Evolutionary conservation across 1,140 invertebrate genomes (phyloP).

Genomic region (Drosophila sp.): DNA sequence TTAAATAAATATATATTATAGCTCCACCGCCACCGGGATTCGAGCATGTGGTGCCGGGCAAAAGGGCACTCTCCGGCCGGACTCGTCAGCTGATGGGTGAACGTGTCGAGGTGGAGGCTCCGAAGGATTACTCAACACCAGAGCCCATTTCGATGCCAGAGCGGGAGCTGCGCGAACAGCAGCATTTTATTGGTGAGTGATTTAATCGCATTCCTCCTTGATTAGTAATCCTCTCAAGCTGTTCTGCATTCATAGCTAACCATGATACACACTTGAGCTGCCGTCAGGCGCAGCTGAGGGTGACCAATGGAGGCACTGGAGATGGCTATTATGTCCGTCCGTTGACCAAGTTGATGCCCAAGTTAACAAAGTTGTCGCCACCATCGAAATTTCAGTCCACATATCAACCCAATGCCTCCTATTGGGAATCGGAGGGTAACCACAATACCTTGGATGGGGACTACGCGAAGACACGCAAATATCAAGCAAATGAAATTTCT

Average conservation of each 20-base stretch:
- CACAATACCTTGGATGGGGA: neutral
- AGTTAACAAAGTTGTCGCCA: neutral
- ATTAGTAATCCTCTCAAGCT: neutral
- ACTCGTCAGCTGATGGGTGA: constrained; percentile 41
- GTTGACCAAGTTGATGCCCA: neutral
- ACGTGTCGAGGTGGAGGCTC: neutral
- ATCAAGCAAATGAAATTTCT: neutral
- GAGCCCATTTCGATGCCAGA: constrained; percentile 1
- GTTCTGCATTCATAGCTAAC: neutral
- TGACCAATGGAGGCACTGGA: constrained; percentile 38
- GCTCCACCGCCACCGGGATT: constrained; percentile 34
- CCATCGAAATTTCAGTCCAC: constrained; percentile 1
- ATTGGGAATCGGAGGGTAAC: constrained; percentile 7
- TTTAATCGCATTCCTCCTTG: neutral
- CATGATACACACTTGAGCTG: constrained; percentile 25
- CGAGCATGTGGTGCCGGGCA: constrained; percentile 28
- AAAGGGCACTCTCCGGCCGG: constrained; percentile 10
- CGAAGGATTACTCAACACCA: neutral
- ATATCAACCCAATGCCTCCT: constrained; percentile 1
- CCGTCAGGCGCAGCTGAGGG: constrained; percentile 12
- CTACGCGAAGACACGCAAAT: neutral
- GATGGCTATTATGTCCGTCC: constrained; percentile 42
- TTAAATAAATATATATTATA: neutral
- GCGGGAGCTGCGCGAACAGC: constrained; percentile 23
- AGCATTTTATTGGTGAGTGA: constrained; percentile 39